Percentiles rank a stretch among this genome's conserved stretches.
Conservation (phyloP, 2,113 vertebrate genomes). For the Indri indri region DNA sequence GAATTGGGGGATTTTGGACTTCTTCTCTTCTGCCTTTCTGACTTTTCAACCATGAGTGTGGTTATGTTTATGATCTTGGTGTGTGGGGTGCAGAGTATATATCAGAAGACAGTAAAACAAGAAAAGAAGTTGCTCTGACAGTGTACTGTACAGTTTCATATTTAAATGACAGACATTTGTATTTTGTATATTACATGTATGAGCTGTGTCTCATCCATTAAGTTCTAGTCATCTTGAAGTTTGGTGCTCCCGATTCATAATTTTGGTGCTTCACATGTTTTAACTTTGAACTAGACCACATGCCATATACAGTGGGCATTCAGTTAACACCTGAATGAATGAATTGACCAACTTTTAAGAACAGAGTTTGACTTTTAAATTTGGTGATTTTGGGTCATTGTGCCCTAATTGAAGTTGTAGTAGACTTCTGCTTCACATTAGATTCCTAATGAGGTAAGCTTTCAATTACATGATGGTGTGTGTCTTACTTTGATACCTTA, state of each 20-base stretch:
- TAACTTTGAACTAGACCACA: not conserved
- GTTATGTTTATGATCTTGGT: not conserved
- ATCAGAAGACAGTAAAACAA: not conserved
- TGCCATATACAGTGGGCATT: not conserved
- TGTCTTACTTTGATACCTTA: not conserved
- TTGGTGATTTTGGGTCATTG: not conserved
- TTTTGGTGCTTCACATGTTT: not conserved
- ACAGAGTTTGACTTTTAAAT: not conserved
- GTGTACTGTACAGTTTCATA: not conserved
- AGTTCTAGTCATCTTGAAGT: not conserved
- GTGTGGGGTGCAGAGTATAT: not conserved
- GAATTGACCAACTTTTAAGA: not conserved
- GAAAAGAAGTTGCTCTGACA: not conserved
- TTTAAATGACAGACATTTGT: slow-evolving; percentile 6
- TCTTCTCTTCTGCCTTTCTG: not conserved
- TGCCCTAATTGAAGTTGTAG: not conserved
- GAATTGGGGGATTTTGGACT: not conserved
- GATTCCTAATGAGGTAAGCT: not conserved
- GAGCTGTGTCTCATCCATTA: not conserved
- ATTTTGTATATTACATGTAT: not conserved
- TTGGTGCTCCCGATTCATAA: not conserved
- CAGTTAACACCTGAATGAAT: not conserved
- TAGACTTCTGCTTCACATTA: not conserved
- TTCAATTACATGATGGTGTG: not conserved
- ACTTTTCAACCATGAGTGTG: not conserved